phyloP scores from a whole-genome alignment of 2,888 invertebrate genomes.

The Megastigmus dorsalis region DNA sequence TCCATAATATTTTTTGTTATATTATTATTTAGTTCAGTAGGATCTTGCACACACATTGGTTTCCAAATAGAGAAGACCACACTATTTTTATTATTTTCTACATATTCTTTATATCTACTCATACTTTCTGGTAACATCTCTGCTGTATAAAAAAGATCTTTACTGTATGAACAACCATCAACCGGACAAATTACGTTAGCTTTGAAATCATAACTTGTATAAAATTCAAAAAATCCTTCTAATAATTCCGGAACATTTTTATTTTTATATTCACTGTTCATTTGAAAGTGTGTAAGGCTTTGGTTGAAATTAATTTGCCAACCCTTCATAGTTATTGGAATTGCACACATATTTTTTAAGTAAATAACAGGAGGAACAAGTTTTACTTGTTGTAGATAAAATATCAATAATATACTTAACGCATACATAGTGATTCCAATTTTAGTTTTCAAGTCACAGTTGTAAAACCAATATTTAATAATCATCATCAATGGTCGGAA shows the following conservation, averaged over 20 bases:
- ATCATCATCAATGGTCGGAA: constrained; percentile 79
- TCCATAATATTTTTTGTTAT: constrained; percentile 72
- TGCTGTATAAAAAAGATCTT: constrained; percentile 68
- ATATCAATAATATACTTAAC: constrained; percentile 80
- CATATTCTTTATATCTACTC: constrained; percentile 74
- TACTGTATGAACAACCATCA: constrained; percentile 76
- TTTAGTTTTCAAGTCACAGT: constrained; percentile 60
- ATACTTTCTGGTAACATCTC: constrained; percentile 74
- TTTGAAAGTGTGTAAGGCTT: neutral
- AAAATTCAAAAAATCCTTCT: constrained; percentile 82
- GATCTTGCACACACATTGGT: constrained; percentile 80
- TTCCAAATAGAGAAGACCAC: constrained; percentile 56
- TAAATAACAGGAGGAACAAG: constrained; percentile 77
- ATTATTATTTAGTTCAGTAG: constrained; percentile 80
- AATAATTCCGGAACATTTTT: constrained; percentile 77
- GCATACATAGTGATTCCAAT: constrained; percentile 82
- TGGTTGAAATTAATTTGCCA: constrained; percentile 78
- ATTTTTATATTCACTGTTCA: constrained; percentile 51
- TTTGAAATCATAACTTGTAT: constrained; percentile 78
- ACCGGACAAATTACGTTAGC: constrained; percentile 79
- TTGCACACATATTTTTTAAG: constrained; percentile 72
- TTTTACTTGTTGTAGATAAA: constrained; percentile 80
- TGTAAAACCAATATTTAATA: constrained; percentile 83
- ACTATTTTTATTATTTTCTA: constrained; percentile 56
- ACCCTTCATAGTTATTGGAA: constrained; percentile 72